Evolutionary conservation across 2,888 invertebrate species (phyloP), one percentile per base, ranked within the genome.

Genomic region (Alentia gelatinosa): DNA sequence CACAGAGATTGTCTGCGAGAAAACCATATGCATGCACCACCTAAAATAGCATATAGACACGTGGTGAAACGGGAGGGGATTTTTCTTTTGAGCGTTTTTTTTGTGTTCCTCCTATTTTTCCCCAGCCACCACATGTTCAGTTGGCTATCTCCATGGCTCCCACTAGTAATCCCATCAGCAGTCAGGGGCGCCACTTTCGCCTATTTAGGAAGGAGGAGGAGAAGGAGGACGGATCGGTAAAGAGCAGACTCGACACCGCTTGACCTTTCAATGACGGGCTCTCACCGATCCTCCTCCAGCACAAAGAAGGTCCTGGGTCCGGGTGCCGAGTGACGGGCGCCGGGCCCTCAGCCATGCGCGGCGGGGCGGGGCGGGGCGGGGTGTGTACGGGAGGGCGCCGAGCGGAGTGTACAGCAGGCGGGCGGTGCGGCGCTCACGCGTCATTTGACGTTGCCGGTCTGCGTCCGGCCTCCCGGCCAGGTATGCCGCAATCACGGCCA

Each of bases 361-460:
- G 7, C 15, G 30, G 68, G 1, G 30, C 26, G 33, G 0, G 68
- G 26, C n/a, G 30, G 30, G 26, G 33, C 7, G 79, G 7, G 79
- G 79, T 4, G 15, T 12, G 30, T 7, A n/a, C 33, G 79, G 37
- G 19, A 35, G 39, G 35, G n/a, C n/a, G n/a, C n/a, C n/a, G 33
- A 12, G 79, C 35, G 79, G 79, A 7, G 15, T 12, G 30, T 7
- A n/a, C 33, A 35, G 37, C 4, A 35, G 39, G 35, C 19, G 12
- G n/a, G 5, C 5, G 79, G 37, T 33, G 9, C 30, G 7, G 75
- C n/a, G n/a, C 26, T 83, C 23, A 83, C 83, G 39, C 83, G 26
- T 39, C 83, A 83, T 83, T 83, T n/a, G n/a, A n/a, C 83, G 83
- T 83, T 83, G 83, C 83, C 39, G n/a, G 37, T 4, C 39, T 37